Percentiles rank a stretch among this genome's conserved stretches.
These are phyloP conservation scores for Tapirus indicus DNA, from an alignment of 2,797 vertebrate genomes.

Conservation along the genomic window DNA sequence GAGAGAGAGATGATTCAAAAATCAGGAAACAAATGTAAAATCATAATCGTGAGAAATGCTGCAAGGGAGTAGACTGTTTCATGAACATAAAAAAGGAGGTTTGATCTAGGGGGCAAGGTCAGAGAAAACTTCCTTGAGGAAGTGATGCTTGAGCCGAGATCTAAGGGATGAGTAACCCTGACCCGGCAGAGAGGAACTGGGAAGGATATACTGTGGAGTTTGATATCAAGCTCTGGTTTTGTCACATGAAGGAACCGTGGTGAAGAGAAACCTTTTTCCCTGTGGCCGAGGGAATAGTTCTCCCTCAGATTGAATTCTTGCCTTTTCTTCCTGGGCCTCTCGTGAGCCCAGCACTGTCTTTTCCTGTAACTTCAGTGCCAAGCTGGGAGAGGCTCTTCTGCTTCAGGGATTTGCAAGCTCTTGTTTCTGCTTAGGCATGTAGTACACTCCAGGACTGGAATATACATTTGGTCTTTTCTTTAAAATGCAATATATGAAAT, in stretches of 20 bases:
- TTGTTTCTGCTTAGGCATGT: background rate
- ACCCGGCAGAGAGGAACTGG: constrained; percentile 47
- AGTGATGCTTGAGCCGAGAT: constrained; percentile 60
- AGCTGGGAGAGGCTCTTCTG: background rate
- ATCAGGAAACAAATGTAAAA: background rate
- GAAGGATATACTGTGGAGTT: background rate
- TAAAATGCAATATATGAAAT: background rate
- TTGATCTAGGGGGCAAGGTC: constrained; percentile 56
- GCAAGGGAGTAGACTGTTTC: background rate
- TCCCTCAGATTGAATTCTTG: background rate
- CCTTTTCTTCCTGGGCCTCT: background rate
- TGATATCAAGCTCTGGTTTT: constrained; percentile 35
- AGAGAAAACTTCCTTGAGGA: constrained; percentile 74
- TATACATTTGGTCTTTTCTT: background rate
- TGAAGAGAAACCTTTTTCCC: background rate
- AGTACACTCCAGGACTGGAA: background rate
- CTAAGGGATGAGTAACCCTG: constrained; percentile 42
- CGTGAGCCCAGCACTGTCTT: background rate
- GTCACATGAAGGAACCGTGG: background rate
- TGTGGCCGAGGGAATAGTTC: background rate
- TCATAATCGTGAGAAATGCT: background rate
- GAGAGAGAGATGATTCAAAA: background rate
- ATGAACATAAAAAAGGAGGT: background rate
- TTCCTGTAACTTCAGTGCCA: background rate
- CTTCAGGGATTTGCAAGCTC: background rate